Evolutionary conservation across 2,113 vertebrate genomes (phyloP), one percentile per base, ranked within the genome.

Genomic region (Laticauda colubrina): DNA sequence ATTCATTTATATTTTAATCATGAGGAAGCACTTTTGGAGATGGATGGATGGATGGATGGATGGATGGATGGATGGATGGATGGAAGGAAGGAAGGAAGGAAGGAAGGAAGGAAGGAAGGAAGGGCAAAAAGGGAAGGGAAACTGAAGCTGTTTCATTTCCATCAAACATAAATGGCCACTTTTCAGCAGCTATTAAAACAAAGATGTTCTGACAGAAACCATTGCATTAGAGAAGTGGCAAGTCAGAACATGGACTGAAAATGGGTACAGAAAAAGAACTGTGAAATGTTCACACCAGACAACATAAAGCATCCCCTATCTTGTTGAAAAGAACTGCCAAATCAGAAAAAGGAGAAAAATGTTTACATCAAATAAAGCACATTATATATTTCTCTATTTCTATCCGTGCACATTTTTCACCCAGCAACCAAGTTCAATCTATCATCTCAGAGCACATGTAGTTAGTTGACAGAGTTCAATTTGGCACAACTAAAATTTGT

Each of bases 141-240:
- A 89, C 57, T 95, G 85, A 91, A 86, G 90, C 90, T 95, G 95
- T 89, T 45, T 75, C 91, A 20, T 23, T 91, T 90, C 64, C 12
- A n/a, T 81, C n/a, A 91, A 54, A 56, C 34, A 45, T 61, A 88
- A 95, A 86, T 96, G 91, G 95, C 90, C 94, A 92, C 95, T 93
- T 96, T 96, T 94, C 92, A 93, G 94, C 91, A 95, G 85, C 92
- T 96, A 88, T 95, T 97, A 94, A 95, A 96, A 95, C 91, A 95
- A 93, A 95, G 95, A 94, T 92, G 64, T 96, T 89, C 92, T 97
- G 96, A 96, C 95, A 97, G 95, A 93, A 94, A 95, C 85, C 85
- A 95, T 94, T 94, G 93, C 92, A 94, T 53, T 91, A 92, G n/a
- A 88, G 85, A 93, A 96, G 95, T 95, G 90, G 92, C 61, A 48